Percentiles rank a stretch among this genome's conserved stretches.
Conservation (phyloP, 2,797 vertebrate genomes). For the Neoniphon sammara region DNA sequence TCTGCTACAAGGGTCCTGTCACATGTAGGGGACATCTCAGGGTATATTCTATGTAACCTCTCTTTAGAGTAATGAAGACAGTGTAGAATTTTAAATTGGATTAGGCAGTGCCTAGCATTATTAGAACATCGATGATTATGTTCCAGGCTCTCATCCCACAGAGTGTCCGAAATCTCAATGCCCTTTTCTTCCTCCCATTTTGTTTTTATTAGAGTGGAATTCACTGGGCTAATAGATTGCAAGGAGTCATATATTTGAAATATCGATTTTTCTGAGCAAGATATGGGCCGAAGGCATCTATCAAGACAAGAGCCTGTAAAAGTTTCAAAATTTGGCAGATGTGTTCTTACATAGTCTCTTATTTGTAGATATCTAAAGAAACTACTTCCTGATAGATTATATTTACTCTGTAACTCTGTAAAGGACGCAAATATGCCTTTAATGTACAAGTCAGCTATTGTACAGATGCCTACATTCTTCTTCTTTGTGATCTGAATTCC, state of each 20-base stretch:
- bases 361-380: conserved; percentile 15
- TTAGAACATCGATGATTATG: background rate
- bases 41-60: too few relatives aligned
- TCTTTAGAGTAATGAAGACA: too few relatives aligned
- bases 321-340: background rate
- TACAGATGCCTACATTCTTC: background rate
- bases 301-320: background rate
- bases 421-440: conserved; percentile 3
- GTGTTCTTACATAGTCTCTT: conserved; percentile 21
- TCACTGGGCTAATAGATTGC: background rate
- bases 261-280: conserved; percentile 6
- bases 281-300: background rate
- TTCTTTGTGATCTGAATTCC: too few relatives aligned
- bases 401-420: background rate
- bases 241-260: background rate
- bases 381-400: background rate
- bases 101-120: too few relatives aligned
- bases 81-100: too few relatives aligned
- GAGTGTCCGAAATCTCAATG: background rate
- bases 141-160: conserved; percentile 8
- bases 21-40: too few relatives aligned
- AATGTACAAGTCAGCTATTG: background rate
- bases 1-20: too few relatives aligned
- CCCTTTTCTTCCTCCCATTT: conserved; percentile 1
- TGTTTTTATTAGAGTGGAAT: conserved; percentile 1